These are phyloP conservation scores for Herminia tarsipennalis DNA, from an alignment of 2,888 invertebrate genomes.

Conservation along the genomic window DNA sequence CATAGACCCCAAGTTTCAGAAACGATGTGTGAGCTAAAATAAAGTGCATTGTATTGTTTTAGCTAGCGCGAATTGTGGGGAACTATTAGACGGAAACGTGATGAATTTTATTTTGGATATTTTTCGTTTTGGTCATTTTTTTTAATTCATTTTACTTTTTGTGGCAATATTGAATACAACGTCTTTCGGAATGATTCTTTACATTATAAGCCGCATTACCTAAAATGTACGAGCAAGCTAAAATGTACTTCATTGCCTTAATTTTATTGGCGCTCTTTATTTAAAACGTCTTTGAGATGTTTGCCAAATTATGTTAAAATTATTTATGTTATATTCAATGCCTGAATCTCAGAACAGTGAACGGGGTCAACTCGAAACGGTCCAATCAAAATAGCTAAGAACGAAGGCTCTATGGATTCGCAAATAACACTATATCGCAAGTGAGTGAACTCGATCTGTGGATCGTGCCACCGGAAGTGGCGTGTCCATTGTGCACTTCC, in stretches of 20 bases:
- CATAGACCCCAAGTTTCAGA: neutral
- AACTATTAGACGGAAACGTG: constrained; percentile 1
- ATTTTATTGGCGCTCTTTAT: too few species aligned
- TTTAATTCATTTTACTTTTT: neutral
- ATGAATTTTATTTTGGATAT: neutral
- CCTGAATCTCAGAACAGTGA: too few species aligned
- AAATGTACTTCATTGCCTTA: too few species aligned
- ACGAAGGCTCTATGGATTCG: neutral
- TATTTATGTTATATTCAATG: too few species aligned
- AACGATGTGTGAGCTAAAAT: neutral
- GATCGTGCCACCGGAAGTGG: constrained; percentile 28
- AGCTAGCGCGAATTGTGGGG: neutral
- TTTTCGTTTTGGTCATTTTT: too few species aligned
- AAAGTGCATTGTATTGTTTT: constrained; percentile 1
- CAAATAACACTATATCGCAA: constrained; percentile 14
- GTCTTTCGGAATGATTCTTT: too few species aligned
- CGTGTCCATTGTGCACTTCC: constrained; percentile 35
- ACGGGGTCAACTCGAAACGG: too few species aligned
- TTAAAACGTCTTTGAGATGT: too few species aligned
- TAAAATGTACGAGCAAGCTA: too few species aligned
- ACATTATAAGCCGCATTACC: too few species aligned
- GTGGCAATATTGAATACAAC: neutral
- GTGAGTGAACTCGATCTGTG: constrained; percentile 31
- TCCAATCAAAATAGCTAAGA: neutral
- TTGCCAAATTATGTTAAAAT: too few species aligned